Evolutionary conservation across 2,113 vertebrate species (phyloP), one percentile per base, ranked within the genome.

Genomic region (Motacilla tschutschensis): DNA sequence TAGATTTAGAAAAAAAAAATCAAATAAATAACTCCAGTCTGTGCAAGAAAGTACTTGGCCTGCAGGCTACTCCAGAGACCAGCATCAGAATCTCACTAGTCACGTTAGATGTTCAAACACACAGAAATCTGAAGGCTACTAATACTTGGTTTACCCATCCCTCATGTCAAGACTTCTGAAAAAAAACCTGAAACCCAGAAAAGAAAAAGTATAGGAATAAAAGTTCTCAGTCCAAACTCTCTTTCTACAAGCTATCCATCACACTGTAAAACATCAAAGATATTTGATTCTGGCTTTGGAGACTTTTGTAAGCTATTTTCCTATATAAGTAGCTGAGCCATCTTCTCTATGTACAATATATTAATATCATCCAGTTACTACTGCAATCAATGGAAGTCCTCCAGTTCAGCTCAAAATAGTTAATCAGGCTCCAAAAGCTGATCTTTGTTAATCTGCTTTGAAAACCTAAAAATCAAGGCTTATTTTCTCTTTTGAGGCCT

Each of bases 391-490:
- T 72, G 47, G 59, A 65, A 83, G n/a, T 17, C 17, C n/a, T 91
- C 40, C n/a, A 58, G 40, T 78, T 86, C 46, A 79, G 36, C 51
- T 73, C 2, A 3, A 93, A 91, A 89, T n/a, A 89, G 46, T 91
- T 72, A 70, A 75, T 91, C 66, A 74, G 46, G 26, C 35, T 79
- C 59, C 54, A 58, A 81, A 89, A 76, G 33, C 28, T 88, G 55
- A 75, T 81, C 47, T 69, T 76, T 59, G 63, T 79, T 90, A 86
- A 69, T 81, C 51, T 66, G 63, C 44, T 79, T 81, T 73, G 20
- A 79, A 88, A 86, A 70, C n/a, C 60, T 71, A 60, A 92, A 91
- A 89, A 63, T 76, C 47, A 70, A 77, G 64, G 21, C 8, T 35
- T 35, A 51, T 69, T 88, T 90, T 86, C 50, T 60, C 41, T 78